Conservation (phyloP, 2,888 invertebrate genomes). For the Melanophora roralis region DNA sequence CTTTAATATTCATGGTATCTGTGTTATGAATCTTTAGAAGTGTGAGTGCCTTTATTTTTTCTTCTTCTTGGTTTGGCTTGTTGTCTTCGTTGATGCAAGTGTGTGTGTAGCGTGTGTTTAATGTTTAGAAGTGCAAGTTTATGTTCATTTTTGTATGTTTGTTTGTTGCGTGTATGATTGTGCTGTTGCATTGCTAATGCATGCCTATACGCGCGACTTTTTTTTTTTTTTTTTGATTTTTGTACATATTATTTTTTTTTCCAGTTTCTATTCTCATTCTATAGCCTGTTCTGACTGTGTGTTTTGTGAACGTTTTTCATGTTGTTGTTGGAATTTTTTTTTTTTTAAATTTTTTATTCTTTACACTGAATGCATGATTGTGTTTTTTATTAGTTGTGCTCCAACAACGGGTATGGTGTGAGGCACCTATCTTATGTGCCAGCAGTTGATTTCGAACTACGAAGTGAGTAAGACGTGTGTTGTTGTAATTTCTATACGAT, state of each 20-base stretch:
- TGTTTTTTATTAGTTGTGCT: slow-evolving; percentile 44
- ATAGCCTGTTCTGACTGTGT: slow-evolving; percentile 57
- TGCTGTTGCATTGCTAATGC: slow-evolving; percentile 55
- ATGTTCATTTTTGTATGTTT: slow-evolving; percentile 33
- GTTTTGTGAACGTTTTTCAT: slow-evolving; percentile 32
- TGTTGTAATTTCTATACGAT: slow-evolving; percentile 59
- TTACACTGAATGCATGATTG: slow-evolving; percentile 41
- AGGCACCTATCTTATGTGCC: slow-evolving; percentile 63
- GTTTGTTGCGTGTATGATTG: slow-evolving; percentile 56
- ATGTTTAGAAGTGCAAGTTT: slow-evolving; percentile 23
- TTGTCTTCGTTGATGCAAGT: background rate
- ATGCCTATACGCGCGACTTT: slow-evolving; percentile 53
- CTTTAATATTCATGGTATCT: slow-evolving; percentile 28
- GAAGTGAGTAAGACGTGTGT: slow-evolving; percentile 77
- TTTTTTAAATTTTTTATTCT: slow-evolving; percentile 51
- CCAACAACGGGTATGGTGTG: slow-evolving; percentile 61
- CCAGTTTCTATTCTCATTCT: slow-evolving; percentile 61
- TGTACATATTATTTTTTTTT: slow-evolving; percentile 25
- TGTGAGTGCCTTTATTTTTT: background rate
- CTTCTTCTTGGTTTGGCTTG: slow-evolving; percentile 3
- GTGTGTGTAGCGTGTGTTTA: background rate
- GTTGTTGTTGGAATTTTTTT: slow-evolving; percentile 3
- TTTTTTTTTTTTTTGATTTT: slow-evolving; percentile 24
- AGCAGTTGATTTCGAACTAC: slow-evolving; percentile 76
- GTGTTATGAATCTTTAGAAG: background rate